A percentile compares a stretch with the other conserved stretches of the same genome.
Conservation (phyloP, 2,797 vertebrate genomes). For the Amniataba percoides region DNA sequence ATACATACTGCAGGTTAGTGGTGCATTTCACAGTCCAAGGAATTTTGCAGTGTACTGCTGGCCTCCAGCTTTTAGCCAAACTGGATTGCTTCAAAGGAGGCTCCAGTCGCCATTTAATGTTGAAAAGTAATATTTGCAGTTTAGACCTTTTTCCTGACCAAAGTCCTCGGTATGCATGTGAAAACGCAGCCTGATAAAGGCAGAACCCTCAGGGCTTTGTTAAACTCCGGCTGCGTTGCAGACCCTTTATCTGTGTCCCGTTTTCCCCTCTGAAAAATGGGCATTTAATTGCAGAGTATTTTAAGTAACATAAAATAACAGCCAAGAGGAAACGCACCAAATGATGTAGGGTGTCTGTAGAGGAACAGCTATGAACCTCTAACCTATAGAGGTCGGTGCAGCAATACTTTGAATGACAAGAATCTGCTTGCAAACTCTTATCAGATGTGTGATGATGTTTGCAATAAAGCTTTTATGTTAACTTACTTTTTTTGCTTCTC, state of each 20-base stretch:
- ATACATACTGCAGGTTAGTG: slow-evolving; percentile 74
- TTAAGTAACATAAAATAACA: not conserved
- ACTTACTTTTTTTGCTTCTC: slow-evolving; percentile 33
- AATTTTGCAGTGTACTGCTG: slow-evolving; percentile 52
- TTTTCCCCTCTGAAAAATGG: not conserved
- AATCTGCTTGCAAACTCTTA: not conserved
- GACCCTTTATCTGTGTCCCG: not conserved
- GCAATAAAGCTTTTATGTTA: not conserved
- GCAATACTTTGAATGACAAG: not conserved
- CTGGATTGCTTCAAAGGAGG: slow-evolving; percentile 14
- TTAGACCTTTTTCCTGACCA: not conserved
- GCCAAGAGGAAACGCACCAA: not conserved
- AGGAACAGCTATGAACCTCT: not conserved
- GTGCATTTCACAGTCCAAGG: slow-evolving; percentile 67
- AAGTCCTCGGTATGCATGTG: not conserved
- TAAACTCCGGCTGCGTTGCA: not conserved
- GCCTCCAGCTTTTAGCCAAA: slow-evolving; percentile 24
- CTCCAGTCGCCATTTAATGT: not conserved
- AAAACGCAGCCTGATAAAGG: not conserved
- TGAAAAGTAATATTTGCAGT: slow-evolving; percentile 16
- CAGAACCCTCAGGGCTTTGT: not conserved
- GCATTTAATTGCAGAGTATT: not conserved
- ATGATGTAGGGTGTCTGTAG: not conserved
- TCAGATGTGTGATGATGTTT: not conserved
- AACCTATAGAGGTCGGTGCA: not conserved